Base-by-base conservation (phyloP, 2,797 vertebrate genomes). In the Anolis apletophallus region DNA sequence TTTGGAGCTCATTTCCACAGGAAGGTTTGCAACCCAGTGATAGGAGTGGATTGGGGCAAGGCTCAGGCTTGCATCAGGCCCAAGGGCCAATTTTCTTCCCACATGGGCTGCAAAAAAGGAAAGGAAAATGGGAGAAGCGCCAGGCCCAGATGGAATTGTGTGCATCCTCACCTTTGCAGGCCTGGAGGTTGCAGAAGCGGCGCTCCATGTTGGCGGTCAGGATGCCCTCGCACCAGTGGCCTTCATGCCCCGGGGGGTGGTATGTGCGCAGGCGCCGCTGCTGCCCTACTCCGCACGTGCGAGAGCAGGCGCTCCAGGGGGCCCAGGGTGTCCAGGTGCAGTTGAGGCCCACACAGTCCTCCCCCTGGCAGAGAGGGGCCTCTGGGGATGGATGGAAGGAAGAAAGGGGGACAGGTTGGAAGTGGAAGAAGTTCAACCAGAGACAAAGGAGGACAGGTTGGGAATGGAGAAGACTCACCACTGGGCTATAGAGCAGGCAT, bases 261-360 rank as follows among this genome's bases (percentile, higher is more conserved):
- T 97, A 98, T 0, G 97, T 97, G 1, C 98, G 93, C 40, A 98
- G 92, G 36, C 97, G 97, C 81, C 96, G 96, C 92, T 98, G 98
- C 92, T 97, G 97, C 6, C 98, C 98, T 1, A 97, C 98, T 0
- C 98, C 98, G 0, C 98, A 99, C 78, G 97, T 97, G 10, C 98
- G 96, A 0, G 98, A 98, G 68, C 98, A 98, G 0, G 91, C 73
- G 3, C 89, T 93, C 98, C 98, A 99, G 0, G 90, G 92, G 0
- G 92, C 97, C 98, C 98, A 98, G 13, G 94, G 78, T 0, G 95
- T 97, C 98, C 98, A 99, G 0, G 97, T 96, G 80, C 98, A 99
- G 96, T 98, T 97, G 87, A 91, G 95, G 0, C 57, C 72, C 0
- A 36, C 84, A 6, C 98, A 99, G 32, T 89, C 94, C 0, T 93